Evolutionary conservation across 2,888 invertebrate genomes (phyloP).

Genomic region (Heliconius aoede): DNA sequence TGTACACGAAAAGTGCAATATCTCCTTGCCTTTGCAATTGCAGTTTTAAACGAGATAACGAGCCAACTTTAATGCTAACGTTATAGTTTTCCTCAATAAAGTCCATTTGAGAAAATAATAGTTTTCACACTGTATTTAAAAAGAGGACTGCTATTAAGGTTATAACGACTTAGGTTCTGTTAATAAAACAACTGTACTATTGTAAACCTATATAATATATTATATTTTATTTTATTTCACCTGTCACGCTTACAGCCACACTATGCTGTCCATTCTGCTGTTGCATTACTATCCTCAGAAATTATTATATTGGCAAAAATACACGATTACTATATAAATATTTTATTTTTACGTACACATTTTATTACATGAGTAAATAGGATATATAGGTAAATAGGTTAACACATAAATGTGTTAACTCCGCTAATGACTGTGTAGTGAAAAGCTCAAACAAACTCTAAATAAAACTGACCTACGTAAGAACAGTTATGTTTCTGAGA

Average conservation of each 20-base stretch:
- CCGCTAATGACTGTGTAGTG: conserved; percentile 25
- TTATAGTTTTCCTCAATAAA: conserved; percentile 13
- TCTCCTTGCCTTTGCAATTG: not conserved
- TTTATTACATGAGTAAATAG: not conserved
- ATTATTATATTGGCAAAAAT: not conserved
- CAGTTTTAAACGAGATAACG: conserved; percentile 22
- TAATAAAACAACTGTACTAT: not conserved
- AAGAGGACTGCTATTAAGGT: not conserved
- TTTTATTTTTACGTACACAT: not conserved
- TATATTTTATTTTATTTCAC: too few species aligned
- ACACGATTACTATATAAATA: not conserved
- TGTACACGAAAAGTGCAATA: conserved; percentile 7
- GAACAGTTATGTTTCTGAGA: conserved; percentile 42
- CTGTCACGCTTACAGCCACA: too few species aligned
- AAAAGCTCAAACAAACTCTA: conserved; percentile 29
- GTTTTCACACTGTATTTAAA: conserved; percentile 15
- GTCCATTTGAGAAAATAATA: not conserved
- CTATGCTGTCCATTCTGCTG: too few species aligned
- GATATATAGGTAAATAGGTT: too few species aligned
- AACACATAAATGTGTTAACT: conserved; percentile 8
- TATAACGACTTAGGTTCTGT: not conserved
- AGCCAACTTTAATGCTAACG: conserved; percentile 10
- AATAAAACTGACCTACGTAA: conserved; percentile 36
- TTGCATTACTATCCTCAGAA: too few species aligned
- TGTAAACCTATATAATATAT: too few species aligned